A percentile compares a stretch with the other conserved stretches of the same genome.
These are phyloP conservation scores for Drosophila rufa DNA, from an alignment of 1,140 invertebrate genomes.

Conservation along the genomic window DNA sequence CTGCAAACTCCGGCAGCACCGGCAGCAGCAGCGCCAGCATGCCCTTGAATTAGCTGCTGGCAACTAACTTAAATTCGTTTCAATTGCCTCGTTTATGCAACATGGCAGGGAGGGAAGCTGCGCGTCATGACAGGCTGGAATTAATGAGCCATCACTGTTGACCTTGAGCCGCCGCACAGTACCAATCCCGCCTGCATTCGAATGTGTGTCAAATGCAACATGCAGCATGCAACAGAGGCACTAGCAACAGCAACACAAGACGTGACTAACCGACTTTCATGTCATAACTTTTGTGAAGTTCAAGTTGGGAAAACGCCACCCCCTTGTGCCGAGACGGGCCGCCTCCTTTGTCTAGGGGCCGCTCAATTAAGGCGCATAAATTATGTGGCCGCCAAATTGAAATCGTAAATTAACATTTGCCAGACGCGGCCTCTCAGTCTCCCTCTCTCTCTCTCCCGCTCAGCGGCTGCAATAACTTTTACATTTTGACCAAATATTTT, in stretches of 20 bases:
- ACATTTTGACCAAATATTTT: conserved; percentile 84
- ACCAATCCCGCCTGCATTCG: conserved; percentile 39
- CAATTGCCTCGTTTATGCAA: conserved; percentile 69
- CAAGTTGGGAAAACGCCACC: conserved; percentile 55
- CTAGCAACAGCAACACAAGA: conserved; percentile 43
- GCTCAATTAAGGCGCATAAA: conserved; percentile 83
- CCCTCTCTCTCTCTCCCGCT: neutral
- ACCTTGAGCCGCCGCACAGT: conserved; percentile 59
- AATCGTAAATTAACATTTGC: conserved; percentile 84
- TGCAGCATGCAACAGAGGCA: conserved; percentile 48
- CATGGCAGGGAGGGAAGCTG: conserved; percentile 46
- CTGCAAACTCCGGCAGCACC: conserved; percentile 41
- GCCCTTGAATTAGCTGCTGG: conserved; percentile 75
- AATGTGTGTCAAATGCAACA: conserved; percentile 83
- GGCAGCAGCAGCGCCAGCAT: conserved; percentile 32
- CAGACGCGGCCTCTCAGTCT: conserved; percentile 45
- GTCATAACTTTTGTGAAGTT: conserved; percentile 82
- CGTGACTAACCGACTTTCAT: conserved; percentile 84
- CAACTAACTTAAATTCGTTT: conserved; percentile 71
- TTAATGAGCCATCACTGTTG: conserved; percentile 61
- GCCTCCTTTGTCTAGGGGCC: conserved; percentile 45
- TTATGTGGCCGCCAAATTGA: conserved; percentile 83
- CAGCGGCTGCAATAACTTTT: conserved; percentile 69
- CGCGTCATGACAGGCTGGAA: conserved; percentile 49
- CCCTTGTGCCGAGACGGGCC: neutral